A percentile compares a stretch with the other conserved stretches of the same genome.
Evolutionary conservation across 2,113 vertebrate genomes (phyloP).

Genomic region (Picathartes gymnocephalus): DNA sequence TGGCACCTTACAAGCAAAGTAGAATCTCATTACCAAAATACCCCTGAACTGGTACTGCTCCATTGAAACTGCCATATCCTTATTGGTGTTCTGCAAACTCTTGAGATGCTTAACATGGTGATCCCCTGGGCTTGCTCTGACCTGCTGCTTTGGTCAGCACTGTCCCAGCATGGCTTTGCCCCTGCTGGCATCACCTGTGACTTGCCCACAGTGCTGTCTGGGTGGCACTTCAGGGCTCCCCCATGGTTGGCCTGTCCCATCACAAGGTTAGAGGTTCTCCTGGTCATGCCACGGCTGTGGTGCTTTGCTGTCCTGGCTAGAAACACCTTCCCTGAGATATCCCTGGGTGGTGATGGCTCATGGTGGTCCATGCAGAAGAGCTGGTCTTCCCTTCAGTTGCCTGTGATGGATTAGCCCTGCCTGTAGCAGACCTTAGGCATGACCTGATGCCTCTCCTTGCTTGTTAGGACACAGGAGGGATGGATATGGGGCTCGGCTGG

Average conservation of each 20-base stretch:
- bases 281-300: not conserved
- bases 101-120: not conserved
- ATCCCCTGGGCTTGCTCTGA: not conserved
- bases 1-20: not conserved
- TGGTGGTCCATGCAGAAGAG: not conserved
- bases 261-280: not conserved
- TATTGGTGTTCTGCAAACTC: not conserved
- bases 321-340: not conserved
- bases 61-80: not conserved
- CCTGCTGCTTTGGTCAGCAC: not conserved
- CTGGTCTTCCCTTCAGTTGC: not conserved
- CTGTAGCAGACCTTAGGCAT: not conserved
- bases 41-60: too few species aligned
- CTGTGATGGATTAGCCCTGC: not conserved
- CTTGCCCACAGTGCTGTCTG: too few species aligned
- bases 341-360: not conserved
- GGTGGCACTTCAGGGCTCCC: not conserved
- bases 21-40: not conserved
- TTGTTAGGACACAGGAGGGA: not conserved
- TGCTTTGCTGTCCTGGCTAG: not conserved
- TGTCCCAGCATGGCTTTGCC: not conserved
- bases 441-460: not conserved
- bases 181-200: not conserved
- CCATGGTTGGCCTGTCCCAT: not conserved
- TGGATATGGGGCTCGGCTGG: not conserved